Conservation (phyloP, 2,888 invertebrate species). For the Schrankia costaestrigalis region DNA sequence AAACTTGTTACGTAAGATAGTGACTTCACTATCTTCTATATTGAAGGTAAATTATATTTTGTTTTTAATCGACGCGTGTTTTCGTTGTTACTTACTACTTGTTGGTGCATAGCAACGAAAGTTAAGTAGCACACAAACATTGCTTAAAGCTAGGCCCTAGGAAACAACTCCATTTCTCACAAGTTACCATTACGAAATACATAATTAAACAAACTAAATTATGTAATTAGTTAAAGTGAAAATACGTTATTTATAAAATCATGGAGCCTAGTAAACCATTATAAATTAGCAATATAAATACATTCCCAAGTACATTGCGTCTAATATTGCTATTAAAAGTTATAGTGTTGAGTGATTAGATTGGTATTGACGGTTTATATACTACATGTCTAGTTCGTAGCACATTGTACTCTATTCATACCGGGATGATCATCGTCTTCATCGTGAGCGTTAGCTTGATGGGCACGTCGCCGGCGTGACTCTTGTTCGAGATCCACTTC, state of each 20-base stretch:
- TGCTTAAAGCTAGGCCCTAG: constrained; percentile 2
- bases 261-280: background rate
- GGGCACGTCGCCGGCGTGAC: constrained; percentile 82
- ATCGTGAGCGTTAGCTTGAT: constrained; percentile 84
- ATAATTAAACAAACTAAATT: background rate
- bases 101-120: background rate
- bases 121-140: constrained; percentile 1
- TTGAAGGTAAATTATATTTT: too few relatives aligned
- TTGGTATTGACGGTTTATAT: background rate
- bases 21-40: too few relatives aligned
- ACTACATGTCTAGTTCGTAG: constrained; percentile 81
- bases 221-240: constrained; percentile 1
- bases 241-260: background rate
- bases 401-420: constrained; percentile 88
- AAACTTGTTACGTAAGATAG: too few relatives aligned
- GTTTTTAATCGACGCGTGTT: too few relatives aligned
- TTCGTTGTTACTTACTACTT: background rate
- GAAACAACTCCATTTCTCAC: background rate
- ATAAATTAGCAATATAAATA: constrained; percentile 4
- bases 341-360: background rate
- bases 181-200: background rate
- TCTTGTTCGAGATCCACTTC: constrained; percentile 90
- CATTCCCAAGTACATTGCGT: constrained; percentile 3
- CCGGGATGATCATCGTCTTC: constrained; percentile 87
- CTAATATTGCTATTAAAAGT: background rate